These are phyloP conservation scores for Chironomus striatipennis DNA, from an alignment of 1,140 invertebrate genomes.

Conservation along the genomic window DNA sequence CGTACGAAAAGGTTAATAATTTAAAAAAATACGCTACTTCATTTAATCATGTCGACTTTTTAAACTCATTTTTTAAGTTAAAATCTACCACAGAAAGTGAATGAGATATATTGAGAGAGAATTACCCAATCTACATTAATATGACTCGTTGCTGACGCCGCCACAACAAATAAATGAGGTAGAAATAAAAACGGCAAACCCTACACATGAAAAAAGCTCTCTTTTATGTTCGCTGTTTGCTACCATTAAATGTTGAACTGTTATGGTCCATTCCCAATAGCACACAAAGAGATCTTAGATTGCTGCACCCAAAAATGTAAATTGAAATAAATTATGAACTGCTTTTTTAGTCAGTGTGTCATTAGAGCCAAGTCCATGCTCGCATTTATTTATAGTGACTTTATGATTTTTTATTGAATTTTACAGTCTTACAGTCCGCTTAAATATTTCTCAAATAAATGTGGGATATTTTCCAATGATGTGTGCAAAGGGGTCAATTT, in stretches of 20 bases:
- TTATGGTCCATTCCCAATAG: neutral
- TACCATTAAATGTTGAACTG: neutral
- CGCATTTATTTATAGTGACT: neutral
- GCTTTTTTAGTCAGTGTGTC: slow-evolving; percentile 22
- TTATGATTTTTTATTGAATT: neutral
- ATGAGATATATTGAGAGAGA: too few species aligned
- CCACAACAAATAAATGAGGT: neutral
- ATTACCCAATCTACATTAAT: neutral
- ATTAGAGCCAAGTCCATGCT: slow-evolving; percentile 11
- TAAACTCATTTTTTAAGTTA: too few species aligned
- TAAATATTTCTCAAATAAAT: too few species aligned
- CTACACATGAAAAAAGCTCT: neutral
- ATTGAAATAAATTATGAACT: slow-evolving; percentile 7
- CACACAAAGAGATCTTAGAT: neutral
- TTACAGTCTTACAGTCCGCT: too few species aligned
- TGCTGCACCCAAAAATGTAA: slow-evolving; percentile 17
- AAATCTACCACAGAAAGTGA: too few species aligned
- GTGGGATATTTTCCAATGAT: too few species aligned
- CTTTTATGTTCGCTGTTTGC: neutral
- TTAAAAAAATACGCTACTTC: too few species aligned
- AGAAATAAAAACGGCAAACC: neutral
- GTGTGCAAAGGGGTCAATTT: too few species aligned
- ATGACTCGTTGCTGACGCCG: neutral
- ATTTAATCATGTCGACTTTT: too few species aligned
- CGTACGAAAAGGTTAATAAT: too few species aligned